Evolutionary conservation across 2,888 invertebrate species (phyloP), one percentile per base, ranked within the genome.

Genomic region (Lasioglossum figueresi): DNA sequence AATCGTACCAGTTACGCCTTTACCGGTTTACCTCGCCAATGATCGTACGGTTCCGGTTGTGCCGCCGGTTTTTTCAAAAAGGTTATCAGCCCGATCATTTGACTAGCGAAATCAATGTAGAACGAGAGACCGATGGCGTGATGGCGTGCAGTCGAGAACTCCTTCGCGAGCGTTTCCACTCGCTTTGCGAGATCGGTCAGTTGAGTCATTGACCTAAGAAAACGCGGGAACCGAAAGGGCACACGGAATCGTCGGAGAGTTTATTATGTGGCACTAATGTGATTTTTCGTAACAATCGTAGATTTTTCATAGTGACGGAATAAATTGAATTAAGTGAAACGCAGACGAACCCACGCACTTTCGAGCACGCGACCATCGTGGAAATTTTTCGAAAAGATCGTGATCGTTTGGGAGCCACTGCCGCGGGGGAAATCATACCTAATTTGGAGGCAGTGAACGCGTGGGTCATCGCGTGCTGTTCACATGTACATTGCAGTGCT

Each of bases 401-500:
- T 63, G 73, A 71, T 23, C 23, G 77, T 31, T 80, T 92, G 93
- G 91, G 93, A 92, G 83, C 83, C 93, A 86, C 93, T 93, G 92
- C 45, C 81, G 74, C 85, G 86, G 91, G 92, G 92, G 91, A 94
- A 93, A 93, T 94, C 93, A 92, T 92, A 91, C 93, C 93, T 93
- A 93, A 93, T 93, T 93, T 93, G 93, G 93, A 90, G 92, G 89
- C 90, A 86, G 86, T 82, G 88, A 90, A 86, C 92, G 92, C 91
- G 91, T 92, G 91, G 92, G 90, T 91, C 90, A 92, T 90, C 87
- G 89, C 88, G 90, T 88, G 89, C 91, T 90, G 91, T 90, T 92
- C 91, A 88, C 91, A 91, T 91, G 92, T 88, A 88, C 82, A 76
- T 70, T 34, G 75, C 92, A 90, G 90, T 88, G 89, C n/a, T 66